Conservation (phyloP, 2,888 invertebrate genomes). For the Protophormia terraenovae region DNA sequence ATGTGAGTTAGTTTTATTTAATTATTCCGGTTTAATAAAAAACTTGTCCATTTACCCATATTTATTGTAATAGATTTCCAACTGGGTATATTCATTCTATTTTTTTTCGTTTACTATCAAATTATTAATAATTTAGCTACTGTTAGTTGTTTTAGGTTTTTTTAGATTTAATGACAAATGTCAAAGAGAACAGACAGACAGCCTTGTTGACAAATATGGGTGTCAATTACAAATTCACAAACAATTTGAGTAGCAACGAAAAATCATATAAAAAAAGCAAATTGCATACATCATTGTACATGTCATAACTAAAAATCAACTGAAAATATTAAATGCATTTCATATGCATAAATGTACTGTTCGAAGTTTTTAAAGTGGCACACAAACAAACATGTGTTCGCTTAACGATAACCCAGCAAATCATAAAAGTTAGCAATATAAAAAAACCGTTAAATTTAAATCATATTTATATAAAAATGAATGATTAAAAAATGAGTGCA, state of each 20-base stretch:
- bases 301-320: conserved; percentile 33
- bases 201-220: conserved; percentile 47
- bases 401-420: too few relatives aligned
- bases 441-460: too few relatives aligned
- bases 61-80: not conserved
- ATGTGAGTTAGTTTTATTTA: too few relatives aligned
- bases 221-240: conserved; percentile 59
- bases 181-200: not conserved
- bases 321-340: conserved; percentile 40
- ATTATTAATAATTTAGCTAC: conserved; percentile 39
- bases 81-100: not conserved
- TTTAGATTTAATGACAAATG: not conserved
- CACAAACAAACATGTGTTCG: not conserved
- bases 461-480: too few relatives aligned
- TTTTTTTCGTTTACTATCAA: not conserved
- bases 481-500: too few relatives aligned
- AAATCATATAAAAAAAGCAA: not conserved
- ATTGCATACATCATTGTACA: conserved; percentile 41
- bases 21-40: too few relatives aligned
- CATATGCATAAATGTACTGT: conserved; percentile 33
- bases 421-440: too few relatives aligned
- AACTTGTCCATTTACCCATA: too few relatives aligned
- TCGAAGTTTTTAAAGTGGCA: not conserved
- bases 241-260: conserved; percentile 17
- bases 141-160: not conserved